phyloP scores from a whole-genome alignment of 2,113 vertebrate genomes.

The Holacanthus passer region DNA sequence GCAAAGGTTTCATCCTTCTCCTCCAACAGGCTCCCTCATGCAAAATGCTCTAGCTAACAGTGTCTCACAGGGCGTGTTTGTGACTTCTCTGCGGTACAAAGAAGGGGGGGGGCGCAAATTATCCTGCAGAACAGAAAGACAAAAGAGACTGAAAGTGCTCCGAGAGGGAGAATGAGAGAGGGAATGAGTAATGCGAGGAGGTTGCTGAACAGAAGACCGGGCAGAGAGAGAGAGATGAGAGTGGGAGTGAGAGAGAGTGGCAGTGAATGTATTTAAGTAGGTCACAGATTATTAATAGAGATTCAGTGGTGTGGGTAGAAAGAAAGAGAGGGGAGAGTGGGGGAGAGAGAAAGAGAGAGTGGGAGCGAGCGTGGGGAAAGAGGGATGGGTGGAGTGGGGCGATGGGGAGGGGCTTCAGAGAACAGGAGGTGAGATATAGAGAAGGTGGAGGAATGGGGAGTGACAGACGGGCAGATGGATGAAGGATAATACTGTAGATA shows the following conservation, averaged over 20 bases:
- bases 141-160: conserved; percentile 73
- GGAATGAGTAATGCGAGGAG: conserved; percentile 73
- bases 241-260: conserved; percentile 74
- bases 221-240: conserved; percentile 53
- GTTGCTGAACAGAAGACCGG: conserved; percentile 65
- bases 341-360: conserved; percentile 52
- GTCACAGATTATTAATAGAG: conserved; percentile 90
- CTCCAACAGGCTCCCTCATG: conserved; percentile 33
- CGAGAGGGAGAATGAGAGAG: conserved; percentile 57
- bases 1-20: conserved; percentile 40
- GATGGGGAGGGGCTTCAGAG: conserved; percentile 44
- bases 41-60: conserved; percentile 40
- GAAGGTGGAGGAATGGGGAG: conserved; percentile 71
- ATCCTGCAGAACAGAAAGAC: conserved; percentile 77
- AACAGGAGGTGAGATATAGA: conserved; percentile 62
- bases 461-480: conserved; percentile 78
- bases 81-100: conserved; percentile 65
- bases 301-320: conserved; percentile 85
- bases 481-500: conserved; percentile 70
- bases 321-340: conserved; percentile 67
- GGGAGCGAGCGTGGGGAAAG: conserved; percentile 50
- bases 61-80: conserved; percentile 60
- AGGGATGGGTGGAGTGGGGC: conserved; percentile 44
- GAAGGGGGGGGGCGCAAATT: conserved; percentile 52
- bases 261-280: conserved; percentile 87